Evolutionary conservation across 2,797 vertebrate species (phyloP).

Genomic region (Danionella dracula): DNA sequence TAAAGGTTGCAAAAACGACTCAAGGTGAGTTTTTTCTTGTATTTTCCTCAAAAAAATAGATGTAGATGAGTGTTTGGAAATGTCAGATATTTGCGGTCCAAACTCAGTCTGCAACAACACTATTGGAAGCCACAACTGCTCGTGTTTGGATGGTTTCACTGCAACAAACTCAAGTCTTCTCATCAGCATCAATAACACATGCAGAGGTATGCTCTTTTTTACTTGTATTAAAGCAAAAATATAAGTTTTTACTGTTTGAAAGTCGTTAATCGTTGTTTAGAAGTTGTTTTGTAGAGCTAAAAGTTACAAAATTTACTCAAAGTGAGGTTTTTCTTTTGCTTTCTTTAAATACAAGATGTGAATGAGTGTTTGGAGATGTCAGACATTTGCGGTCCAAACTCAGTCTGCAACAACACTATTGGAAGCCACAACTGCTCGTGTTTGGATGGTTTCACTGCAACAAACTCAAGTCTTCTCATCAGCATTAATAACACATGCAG

Average conservation of each 20-base stretch:
- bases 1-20: not conserved
- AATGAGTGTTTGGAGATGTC: not conserved
- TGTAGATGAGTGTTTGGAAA: too few relatives aligned
- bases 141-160: constrained; percentile 10
- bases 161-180: not conserved
- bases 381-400: not conserved
- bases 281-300: too few relatives aligned
- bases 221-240: not conserved
- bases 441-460: not conserved
- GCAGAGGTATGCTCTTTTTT: not conserved
- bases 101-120: not conserved
- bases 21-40: too few relatives aligned
- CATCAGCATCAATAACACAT: constrained; percentile 4
- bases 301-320: too few relatives aligned
- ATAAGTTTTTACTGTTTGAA: too few relatives aligned
- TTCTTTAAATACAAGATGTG: too few relatives aligned
- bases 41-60: too few relatives aligned
- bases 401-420: not conserved
- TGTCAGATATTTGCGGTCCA: too few relatives aligned
- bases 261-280: too few relatives aligned
- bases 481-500: not conserved
- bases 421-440: constrained; percentile 3
- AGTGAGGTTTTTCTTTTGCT: too few relatives aligned
- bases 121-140: constrained; percentile 14
- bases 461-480: too few relatives aligned